A percentile compares a stretch with the other conserved stretches of the same genome.
phyloP scores from a whole-genome alignment of 2,888 invertebrate species.

The Drosophila silvestris region DNA sequence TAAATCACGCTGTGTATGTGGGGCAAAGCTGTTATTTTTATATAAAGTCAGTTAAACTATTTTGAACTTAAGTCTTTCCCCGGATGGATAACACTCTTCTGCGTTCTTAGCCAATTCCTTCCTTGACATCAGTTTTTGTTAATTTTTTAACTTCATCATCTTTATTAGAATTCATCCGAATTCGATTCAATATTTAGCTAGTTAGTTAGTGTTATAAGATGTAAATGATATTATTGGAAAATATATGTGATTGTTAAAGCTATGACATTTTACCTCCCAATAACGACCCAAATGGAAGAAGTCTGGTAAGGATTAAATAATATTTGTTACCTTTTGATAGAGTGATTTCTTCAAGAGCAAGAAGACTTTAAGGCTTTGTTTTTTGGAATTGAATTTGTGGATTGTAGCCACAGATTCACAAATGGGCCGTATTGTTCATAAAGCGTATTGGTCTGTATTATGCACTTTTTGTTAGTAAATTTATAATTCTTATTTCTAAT shows the following conservation, averaged over 20 bases:
- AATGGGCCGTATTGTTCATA: not conserved
- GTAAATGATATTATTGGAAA: too few species aligned
- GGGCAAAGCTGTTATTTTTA: not conserved
- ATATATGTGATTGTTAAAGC: too few species aligned
- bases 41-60: not conserved
- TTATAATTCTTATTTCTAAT: not conserved
- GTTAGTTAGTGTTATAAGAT: not conserved
- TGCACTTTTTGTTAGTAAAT: not conserved
- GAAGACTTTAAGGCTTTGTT: not conserved
- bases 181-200: not conserved
- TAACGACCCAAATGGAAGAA: not conserved
- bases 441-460: not conserved
- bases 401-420: not conserved
- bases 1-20: not conserved
- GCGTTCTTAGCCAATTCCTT: not conserved
- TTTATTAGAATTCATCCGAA: not conserved
- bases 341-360: not conserved
- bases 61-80: not conserved
- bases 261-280: too few species aligned
- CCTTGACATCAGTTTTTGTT: not conserved
- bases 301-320: not conserved
- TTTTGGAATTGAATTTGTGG: not conserved
- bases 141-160: not conserved
- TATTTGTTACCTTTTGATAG: not conserved
- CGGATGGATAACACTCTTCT: fast-evolving